Conservation (phyloP, 2,888 invertebrate genomes). For the Drosophila infuscata region DNA sequence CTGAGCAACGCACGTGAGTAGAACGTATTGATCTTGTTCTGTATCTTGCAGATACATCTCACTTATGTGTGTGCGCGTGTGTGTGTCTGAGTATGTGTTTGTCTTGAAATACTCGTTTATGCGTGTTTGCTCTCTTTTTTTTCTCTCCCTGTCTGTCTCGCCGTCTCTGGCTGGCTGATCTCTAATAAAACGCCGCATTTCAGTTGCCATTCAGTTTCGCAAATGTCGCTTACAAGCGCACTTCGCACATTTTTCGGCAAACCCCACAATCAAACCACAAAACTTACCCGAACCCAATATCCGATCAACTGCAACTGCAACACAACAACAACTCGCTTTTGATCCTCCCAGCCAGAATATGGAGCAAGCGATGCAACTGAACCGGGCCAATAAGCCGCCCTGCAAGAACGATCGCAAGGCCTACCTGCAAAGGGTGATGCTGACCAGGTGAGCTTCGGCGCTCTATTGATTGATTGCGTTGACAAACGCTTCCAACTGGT, state of each 20-base stretch:
- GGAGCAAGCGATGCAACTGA: slow-evolving; percentile 81
- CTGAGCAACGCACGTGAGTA: slow-evolving; percentile 71
- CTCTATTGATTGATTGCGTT: slow-evolving; percentile 63
- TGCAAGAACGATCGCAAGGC: slow-evolving; percentile 85
- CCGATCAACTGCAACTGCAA: neutral
- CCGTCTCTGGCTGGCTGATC: slow-evolving; percentile 53
- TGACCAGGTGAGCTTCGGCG: slow-evolving; percentile 82
- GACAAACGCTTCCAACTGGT: slow-evolving; percentile 58
- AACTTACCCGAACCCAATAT: slow-evolving; percentile 28
- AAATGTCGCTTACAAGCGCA: slow-evolving; percentile 83
- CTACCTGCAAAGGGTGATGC: slow-evolving; percentile 84
- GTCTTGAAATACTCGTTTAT: slow-evolving; percentile 73
- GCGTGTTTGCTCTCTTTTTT: slow-evolving; percentile 45
- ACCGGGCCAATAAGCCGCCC: slow-evolving; percentile 80
- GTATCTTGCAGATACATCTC: slow-evolving; percentile 77
- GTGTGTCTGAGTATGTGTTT: slow-evolving; percentile 22
- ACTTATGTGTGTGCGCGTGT: slow-evolving; percentile 27
- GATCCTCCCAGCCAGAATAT: slow-evolving; percentile 56
- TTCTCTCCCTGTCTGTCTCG: slow-evolving; percentile 36
- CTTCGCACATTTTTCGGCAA: slow-evolving; percentile 72
- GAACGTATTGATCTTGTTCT: slow-evolving; percentile 77
- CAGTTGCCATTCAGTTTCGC: slow-evolving; percentile 83
- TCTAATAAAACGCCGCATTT: slow-evolving; percentile 83
- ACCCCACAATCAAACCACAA: slow-evolving; percentile 38
- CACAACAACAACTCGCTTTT: slow-evolving; percentile 1